Evolutionary conservation across 2,888 invertebrate genomes (phyloP).

Genomic region (Muscina levida): DNA sequence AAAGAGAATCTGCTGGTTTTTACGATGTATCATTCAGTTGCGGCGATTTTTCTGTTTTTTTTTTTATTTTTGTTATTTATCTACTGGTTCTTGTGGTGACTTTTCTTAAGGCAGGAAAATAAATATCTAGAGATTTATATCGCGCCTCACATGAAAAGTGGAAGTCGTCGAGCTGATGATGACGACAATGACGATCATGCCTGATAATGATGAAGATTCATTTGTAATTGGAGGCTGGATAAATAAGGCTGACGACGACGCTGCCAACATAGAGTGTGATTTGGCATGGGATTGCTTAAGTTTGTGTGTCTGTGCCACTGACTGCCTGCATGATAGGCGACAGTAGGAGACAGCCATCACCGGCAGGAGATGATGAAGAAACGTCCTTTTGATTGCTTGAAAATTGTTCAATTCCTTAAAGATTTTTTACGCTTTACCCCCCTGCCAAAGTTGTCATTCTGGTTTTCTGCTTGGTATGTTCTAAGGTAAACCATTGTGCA

Average conservation of each 20-base stretch:
- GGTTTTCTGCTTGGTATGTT: not conserved
- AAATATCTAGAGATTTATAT: constrained; percentile 33
- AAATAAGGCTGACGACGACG: not conserved
- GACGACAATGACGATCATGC: not conserved
- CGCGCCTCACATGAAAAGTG: not conserved
- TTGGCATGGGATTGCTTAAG: not conserved
- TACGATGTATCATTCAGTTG: not conserved
- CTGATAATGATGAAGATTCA: not conserved
- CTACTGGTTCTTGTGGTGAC: too few relatives aligned
- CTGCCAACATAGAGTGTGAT: not conserved
- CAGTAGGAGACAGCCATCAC: constrained; percentile 59
- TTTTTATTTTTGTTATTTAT: too few relatives aligned
- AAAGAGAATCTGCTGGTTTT: not conserved
- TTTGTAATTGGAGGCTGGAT: constrained; percentile 10
- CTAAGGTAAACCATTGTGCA: not conserved
- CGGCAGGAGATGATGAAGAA: constrained; percentile 11
- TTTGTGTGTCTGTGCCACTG: not conserved
- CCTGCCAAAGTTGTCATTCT: constrained; percentile 20
- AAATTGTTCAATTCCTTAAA: constrained; percentile 21
- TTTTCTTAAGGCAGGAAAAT: constrained; percentile 15
- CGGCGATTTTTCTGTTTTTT: not conserved
- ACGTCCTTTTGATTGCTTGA: constrained; percentile 54
- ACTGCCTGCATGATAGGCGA: constrained; percentile 25
- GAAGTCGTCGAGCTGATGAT: not conserved
- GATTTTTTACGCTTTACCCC: not conserved